Evolutionary conservation across 2,113 vertebrate genomes (phyloP).

Genomic region (Peromyscus leucopus): DNA sequence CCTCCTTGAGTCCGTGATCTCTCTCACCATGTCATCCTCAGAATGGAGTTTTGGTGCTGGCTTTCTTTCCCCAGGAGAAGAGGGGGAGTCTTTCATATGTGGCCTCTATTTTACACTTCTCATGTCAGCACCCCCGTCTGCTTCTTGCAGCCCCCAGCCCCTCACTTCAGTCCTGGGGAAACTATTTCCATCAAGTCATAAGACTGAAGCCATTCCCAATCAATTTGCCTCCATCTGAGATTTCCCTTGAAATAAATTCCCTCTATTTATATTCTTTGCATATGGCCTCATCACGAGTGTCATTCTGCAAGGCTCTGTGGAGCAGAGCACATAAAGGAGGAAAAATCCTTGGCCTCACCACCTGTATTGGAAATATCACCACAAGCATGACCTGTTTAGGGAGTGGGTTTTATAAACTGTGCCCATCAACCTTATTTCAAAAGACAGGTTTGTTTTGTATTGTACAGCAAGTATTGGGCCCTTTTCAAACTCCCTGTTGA

Average conservation of each 20-base stretch:
- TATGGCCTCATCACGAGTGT: background rate
- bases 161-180: background rate
- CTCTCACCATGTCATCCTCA: background rate
- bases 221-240: background rate
- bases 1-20: fast-evolving
- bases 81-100: background rate
- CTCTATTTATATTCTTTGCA: background rate
- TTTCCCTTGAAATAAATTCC: background rate
- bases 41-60: background rate
- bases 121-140: fast-evolving
- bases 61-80: background rate
- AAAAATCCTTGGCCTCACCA: background rate
- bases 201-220: background rate
- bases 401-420: background rate
- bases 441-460: background rate
- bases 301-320: background rate
- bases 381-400: slow-evolving; percentile 56
- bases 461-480: background rate
- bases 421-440: slow-evolving; percentile 45
- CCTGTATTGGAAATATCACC: background rate
- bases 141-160: background rate
- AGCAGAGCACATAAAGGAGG: background rate
- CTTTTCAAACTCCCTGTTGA: background rate
- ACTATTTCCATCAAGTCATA: background rate
- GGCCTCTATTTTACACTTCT: background rate